Evolutionary conservation across 2,888 invertebrate species (phyloP).

Genomic region (Brachyptera putata): DNA sequence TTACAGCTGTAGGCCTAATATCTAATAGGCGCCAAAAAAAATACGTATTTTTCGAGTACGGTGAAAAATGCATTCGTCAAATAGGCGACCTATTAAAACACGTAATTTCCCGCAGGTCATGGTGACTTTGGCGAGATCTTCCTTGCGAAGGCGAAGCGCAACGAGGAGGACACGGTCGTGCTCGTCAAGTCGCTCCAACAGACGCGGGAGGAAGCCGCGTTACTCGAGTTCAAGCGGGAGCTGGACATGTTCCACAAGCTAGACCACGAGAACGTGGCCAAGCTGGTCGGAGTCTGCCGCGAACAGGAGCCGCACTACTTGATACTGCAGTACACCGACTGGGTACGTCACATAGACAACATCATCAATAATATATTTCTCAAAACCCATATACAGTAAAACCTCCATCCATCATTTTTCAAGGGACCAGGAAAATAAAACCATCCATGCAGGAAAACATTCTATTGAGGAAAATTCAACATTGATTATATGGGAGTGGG

Average conservation of each 20-base stretch:
- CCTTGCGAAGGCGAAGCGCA: slow-evolving; percentile 59
- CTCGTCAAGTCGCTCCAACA: slow-evolving; percentile 74
- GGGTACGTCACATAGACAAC: slow-evolving; percentile 57
- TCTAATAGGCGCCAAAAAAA: too few relatives aligned
- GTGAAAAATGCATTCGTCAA: too few relatives aligned
- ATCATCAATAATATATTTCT: neutral
- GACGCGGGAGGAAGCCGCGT: slow-evolving; percentile 70
- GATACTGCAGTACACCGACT: slow-evolving; percentile 88
- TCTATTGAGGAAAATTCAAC: too few relatives aligned
- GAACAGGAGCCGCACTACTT: slow-evolving; percentile 84
- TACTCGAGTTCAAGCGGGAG: slow-evolving; percentile 83
- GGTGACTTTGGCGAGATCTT: slow-evolving; percentile 92
- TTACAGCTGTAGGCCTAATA: too few relatives aligned
- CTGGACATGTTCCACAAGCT: slow-evolving; percentile 79
- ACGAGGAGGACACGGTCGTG: slow-evolving; percentile 50
- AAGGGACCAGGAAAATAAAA: too few relatives aligned
- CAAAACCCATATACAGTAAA: too few relatives aligned
- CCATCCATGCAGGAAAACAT: too few relatives aligned
- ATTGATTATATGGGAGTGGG: too few relatives aligned
- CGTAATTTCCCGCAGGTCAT: slow-evolving; percentile 56
- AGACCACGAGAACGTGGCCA: slow-evolving; percentile 76
- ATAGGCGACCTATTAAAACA: too few relatives aligned
- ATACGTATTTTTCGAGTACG: too few relatives aligned
- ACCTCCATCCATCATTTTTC: too few relatives aligned
- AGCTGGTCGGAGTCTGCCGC: slow-evolving; percentile 74